Conservation (phyloP, 2,888 invertebrate genomes). For the Autographa pulchrina region DNA sequence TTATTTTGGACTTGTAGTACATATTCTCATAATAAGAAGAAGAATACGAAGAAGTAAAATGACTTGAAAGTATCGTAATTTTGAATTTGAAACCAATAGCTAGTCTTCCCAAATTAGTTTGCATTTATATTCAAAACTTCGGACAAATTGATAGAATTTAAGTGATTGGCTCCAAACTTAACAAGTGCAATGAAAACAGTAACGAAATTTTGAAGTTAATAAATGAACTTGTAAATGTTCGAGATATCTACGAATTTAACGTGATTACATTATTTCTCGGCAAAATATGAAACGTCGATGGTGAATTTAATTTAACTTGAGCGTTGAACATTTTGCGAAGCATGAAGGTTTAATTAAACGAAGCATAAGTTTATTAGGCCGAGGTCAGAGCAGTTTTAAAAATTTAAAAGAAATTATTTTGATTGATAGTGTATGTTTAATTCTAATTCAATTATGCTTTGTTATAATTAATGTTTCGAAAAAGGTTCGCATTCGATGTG, state of each 20-base stretch:
- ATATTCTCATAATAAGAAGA: no score
- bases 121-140: slow-evolving; percentile 14
- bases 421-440: slow-evolving; percentile 9
- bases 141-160: slow-evolving; percentile 33
- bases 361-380: slow-evolving; percentile 69
- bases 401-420: slow-evolving; percentile 48
- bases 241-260: slow-evolving; percentile 52
- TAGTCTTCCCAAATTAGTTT: neutral
- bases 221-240: slow-evolving; percentile 54
- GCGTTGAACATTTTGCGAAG: slow-evolving; percentile 65
- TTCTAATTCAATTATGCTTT: neutral
- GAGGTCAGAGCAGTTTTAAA: slow-evolving; percentile 60
- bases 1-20: no score
- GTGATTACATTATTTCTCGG: slow-evolving; percentile 55
- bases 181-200: slow-evolving; percentile 45
- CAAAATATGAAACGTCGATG: slow-evolving; percentile 62
- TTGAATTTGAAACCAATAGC: no score
- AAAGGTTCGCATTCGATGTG: no score
- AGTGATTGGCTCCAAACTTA: slow-evolving; percentile 44
- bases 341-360: slow-evolving; percentile 74
- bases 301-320: slow-evolving; percentile 68
- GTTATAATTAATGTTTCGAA: no score
- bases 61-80: no score
- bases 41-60: no score
- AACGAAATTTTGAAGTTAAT: slow-evolving; percentile 43